phyloP scores from a whole-genome alignment of 2,797 vertebrate genomes.

The Rallus crepitans region DNA sequence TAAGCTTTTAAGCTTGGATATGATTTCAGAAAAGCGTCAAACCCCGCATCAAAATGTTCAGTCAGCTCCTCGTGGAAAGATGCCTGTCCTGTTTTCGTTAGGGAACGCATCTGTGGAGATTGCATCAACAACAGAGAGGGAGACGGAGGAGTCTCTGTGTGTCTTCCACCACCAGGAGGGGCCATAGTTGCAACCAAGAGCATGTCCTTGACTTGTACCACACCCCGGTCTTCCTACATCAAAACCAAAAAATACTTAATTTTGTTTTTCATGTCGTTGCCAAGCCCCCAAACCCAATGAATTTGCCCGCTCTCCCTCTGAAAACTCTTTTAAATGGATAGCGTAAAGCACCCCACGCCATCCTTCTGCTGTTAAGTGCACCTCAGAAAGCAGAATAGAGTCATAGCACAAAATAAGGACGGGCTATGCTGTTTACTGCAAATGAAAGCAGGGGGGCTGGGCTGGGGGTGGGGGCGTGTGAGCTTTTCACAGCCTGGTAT shows the following conservation, averaged over 20 bases:
- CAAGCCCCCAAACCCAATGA: neutral
- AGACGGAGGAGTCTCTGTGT: neutral
- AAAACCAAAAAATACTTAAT: constrained; percentile 67
- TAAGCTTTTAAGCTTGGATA: neutral
- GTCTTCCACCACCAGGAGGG: constrained; percentile 80
- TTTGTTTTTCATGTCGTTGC: constrained; percentile 1
- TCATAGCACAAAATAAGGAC: constrained; percentile 37
- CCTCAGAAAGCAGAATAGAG: constrained; percentile 53
- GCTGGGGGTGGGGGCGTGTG: neutral
- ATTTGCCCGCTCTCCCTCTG: constrained; percentile 9
- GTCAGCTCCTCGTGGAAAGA: neutral
- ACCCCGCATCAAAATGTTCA: constrained; percentile 20
- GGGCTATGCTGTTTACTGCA: constrained; percentile 49
- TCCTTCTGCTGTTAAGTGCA: constrained; percentile 40
- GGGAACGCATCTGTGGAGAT: constrained; percentile 8
- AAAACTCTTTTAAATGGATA: constrained; percentile 36
- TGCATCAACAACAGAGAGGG: neutral
- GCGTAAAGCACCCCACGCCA: constrained; percentile 35
- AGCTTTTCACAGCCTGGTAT: constrained; percentile 70
- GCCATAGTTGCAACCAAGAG: constrained; percentile 78
- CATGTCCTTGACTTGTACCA: constrained; percentile 69
- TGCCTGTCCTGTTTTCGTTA: neutral
- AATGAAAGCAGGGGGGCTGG: constrained; percentile 29
- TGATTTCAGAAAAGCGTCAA: constrained; percentile 19
- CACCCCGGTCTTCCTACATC: constrained; percentile 49